Base-by-base conservation (phyloP, 2,797 vertebrate genomes). In the Liparis tanakae region DNA sequence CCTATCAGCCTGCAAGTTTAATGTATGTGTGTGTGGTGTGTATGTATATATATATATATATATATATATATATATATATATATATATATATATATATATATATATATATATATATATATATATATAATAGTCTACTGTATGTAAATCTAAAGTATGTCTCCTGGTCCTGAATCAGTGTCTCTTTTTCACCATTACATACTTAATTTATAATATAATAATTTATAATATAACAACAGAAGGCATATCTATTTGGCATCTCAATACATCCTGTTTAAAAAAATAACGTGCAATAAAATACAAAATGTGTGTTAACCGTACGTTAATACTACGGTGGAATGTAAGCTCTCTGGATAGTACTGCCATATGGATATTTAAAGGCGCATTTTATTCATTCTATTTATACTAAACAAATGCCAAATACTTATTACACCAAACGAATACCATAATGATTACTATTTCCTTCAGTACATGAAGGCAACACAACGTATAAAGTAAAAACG, bases 381-480 rank as follows among this genome's bases (percentile, higher is more conserved):
- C 50, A 10, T 50, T 22, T 9, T 9, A 4, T 25, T 46, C 18
- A 1, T 17, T 22, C 22, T 30, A 30, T 18, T 44, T 61, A 5
- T 17, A 25, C 41, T 18, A 9, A 39, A 41, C 12, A 41, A 39
- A 22, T 22, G 10, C 7, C 12, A 41, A 39, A 22, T 22, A 18
- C 7, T 30, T 30, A 30, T 30, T 44, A 20, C 7, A 61, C 41
- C 6, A 55, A 33, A 15, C 33, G 4, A 18, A 7, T 44, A 1
- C 4, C 37, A 4, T 41, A 41, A 41, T 10, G 39, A 13, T 0
- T 15, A 2, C 15, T 17, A 41, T 74, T 72, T 76, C 78, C 72
- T 18, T 72, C 13, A 0, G 73, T 9, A 2, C 68, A 0, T 84
- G 80, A 92, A 91, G 14, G 84, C 54, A 68, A 12, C 84, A 30